Evolutionary conservation across 1,140 invertebrate species (phyloP).

Genomic region (Microplitis demolitor): DNA sequence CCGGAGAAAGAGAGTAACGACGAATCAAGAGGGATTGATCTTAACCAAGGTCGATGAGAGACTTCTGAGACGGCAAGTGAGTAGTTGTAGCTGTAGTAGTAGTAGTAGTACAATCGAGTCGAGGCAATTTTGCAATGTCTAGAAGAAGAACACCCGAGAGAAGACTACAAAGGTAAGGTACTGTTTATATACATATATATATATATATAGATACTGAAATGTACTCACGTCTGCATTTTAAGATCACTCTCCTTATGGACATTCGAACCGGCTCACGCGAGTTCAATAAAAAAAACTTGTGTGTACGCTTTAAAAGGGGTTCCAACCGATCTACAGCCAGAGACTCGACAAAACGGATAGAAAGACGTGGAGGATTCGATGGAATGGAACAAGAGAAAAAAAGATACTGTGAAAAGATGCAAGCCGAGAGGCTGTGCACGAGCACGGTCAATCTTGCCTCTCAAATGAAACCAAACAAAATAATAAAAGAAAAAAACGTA

Average conservation of each 20-base stretch:
- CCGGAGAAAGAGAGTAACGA: background rate
- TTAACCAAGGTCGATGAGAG: slow-evolving; percentile 11
- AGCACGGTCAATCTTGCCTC: background rate
- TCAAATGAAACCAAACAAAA: background rate
- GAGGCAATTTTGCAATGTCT: slow-evolving; percentile 13
- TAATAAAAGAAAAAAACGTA: background rate
- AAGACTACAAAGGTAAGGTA: slow-evolving; percentile 4
- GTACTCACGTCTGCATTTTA: slow-evolving; percentile 19
- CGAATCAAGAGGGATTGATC: slow-evolving; percentile 19
- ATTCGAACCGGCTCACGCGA: slow-evolving; percentile 25
- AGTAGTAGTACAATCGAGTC: slow-evolving; percentile 4
- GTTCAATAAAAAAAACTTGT: slow-evolving; percentile 20
- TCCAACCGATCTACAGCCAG: background rate
- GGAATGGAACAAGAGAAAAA: background rate
- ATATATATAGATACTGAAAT: background rate
- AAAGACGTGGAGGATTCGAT: background rate
- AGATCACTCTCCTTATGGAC: slow-evolving; percentile 32
- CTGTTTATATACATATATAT: background rate
- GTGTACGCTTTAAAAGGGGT: slow-evolving; percentile 17
- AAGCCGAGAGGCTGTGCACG: background rate
- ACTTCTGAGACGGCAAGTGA: background rate
- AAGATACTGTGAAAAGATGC: background rate
- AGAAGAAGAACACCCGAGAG: background rate
- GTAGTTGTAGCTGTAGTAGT: no score
- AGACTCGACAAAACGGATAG: background rate